Evolutionary conservation across 2,888 invertebrate species (phyloP).

Genomic region (Machimus atricapillus): DNA sequence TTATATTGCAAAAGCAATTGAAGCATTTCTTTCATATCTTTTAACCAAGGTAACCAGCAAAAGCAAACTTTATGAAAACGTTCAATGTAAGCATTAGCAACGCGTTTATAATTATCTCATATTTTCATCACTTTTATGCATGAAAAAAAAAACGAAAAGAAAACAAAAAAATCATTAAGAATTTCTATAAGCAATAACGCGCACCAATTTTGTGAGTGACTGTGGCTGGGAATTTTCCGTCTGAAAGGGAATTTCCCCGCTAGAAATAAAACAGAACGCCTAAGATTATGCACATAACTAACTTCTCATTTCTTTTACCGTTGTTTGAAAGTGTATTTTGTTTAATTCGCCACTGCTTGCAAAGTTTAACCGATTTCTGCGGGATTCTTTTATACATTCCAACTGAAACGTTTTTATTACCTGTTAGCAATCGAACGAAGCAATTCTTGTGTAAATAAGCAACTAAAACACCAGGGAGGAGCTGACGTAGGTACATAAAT

Average conservation of each 20-base stretch:
- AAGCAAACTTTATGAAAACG: neutral
- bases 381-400: neutral
- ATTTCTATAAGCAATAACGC: neutral
- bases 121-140: neutral
- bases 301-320: neutral
- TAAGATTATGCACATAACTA: slow-evolving; percentile 18
- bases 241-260: neutral
- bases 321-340: neutral
- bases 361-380: neutral
- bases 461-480: neutral
- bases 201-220: slow-evolving; percentile 28
- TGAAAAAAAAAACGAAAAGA: neutral
- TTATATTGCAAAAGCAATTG: neutral
- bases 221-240: neutral
- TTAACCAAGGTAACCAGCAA: neutral
- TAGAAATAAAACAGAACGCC: neutral
- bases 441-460: slow-evolving; percentile 19
- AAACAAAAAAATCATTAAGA: neutral
- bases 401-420: neutral
- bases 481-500: neutral
- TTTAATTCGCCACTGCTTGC: neutral
- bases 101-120: neutral
- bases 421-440: neutral
- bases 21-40: neutral
- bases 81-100: neutral